Evolutionary conservation across 2,797 vertebrate genomes (phyloP), one percentile per base, ranked within the genome.

Genomic region (Schizothorax lantsangensis): DNA sequence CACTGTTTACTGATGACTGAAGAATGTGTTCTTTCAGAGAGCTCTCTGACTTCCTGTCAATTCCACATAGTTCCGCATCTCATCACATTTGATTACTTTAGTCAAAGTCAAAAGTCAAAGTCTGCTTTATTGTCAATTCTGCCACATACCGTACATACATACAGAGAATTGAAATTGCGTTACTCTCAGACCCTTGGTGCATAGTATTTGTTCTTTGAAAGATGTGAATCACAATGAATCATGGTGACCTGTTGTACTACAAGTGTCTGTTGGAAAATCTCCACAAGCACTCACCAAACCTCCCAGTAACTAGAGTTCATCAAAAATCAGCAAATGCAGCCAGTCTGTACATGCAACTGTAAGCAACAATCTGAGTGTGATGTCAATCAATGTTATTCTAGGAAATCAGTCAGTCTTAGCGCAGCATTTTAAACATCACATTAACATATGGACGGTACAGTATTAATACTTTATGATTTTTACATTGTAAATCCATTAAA

Each of bases 381-480:
- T 23, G 33, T 57, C 75, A 38, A 78, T 78, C 75, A 57, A 38
- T n/a, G 21, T 36, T 78, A 21, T 78, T 78, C 21, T 78, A 12
- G 7, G 49, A 38, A 75, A 15, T 78, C 49, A n/a, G 17, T 36
- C 5, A 2, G 17, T 77, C 17, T 77, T 47, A 52, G 49, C 54
- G 74, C 5, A 23, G 49, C 33, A 54, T 73, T 47, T 47, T 30
- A 47, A 17, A 30, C n/a, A 72, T 43, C n/a, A 15, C 14, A 47
- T 47, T 72, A 43, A 26, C 23, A 12, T 43, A 14, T 73, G 72
- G 15, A 47, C 12, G 2, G 23, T 73, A 9, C 11, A n/a, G 3
- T 40, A 26, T 30, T 9, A 8, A 33, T 43, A 26, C 36, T 17
- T 15, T 9, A 12, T 21, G 36, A 43, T 43, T 38, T 62, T 43